Percentiles rank a stretch among this genome's conserved stretches.
phyloP scores from a whole-genome alignment of 2,888 invertebrate species.

The Agrilus mali region DNA sequence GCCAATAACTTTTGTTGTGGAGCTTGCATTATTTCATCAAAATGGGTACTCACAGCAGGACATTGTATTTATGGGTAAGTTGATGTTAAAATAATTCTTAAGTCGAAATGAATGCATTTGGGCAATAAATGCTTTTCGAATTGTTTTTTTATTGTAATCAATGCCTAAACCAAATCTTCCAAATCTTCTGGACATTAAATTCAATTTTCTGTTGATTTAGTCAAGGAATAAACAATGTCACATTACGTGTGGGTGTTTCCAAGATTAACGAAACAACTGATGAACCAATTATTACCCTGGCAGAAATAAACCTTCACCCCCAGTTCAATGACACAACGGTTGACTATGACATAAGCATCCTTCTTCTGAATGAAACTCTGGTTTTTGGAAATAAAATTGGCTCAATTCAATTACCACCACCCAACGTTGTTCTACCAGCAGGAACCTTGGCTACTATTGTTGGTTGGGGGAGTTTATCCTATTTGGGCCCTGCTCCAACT shows the following conservation, averaged over 20 bases:
- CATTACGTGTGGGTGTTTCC: constrained; percentile 3
- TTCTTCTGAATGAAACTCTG: neutral
- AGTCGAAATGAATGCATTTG: no score
- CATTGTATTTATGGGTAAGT: no score
- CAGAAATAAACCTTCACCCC: neutral
- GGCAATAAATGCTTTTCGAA: no score
- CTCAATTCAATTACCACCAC: neutral
- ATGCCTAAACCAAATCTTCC: no score
- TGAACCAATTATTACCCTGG: neutral
- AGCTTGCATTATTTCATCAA: neutral
- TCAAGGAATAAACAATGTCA: neutral
- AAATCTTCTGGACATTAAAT: no score
- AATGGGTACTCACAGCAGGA: neutral
- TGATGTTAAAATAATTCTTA: no score
- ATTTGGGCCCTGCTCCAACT: constrained; percentile 22
- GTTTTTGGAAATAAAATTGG: neutral
- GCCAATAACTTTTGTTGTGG: constrained; percentile 1
- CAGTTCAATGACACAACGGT: neutral
- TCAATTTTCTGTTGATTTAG: constrained; percentile 3
- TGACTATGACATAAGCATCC: constrained; percentile 4
- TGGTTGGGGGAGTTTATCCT: constrained; percentile 4
- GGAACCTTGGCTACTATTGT: constrained; percentile 1
- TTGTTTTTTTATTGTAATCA: no score
- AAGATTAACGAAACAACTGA: neutral
- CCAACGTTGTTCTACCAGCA: neutral